These are phyloP conservation scores for Apodemia mormo DNA, from an alignment of 2,888 invertebrate genomes.

Conservation along the genomic window DNA sequence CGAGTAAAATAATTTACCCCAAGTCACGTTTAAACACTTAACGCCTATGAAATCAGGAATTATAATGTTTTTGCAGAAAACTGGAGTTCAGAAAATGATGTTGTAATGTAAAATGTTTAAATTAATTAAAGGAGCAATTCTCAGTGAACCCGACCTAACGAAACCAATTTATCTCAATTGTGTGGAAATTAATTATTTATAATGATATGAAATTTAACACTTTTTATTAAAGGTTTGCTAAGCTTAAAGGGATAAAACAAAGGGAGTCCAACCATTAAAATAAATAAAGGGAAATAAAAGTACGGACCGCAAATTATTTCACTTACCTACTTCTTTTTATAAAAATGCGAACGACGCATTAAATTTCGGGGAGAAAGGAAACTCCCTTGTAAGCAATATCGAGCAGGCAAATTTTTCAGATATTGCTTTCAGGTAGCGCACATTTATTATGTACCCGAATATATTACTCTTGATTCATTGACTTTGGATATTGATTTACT, in stretches of 20 bases:
- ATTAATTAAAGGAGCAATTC: slow-evolving; percentile 51
- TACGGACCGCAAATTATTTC: slow-evolving; percentile 79
- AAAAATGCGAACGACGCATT: slow-evolving; percentile 82
- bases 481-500: slow-evolving; percentile 82
- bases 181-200: slow-evolving; percentile 57
- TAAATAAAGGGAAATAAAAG: slow-evolving; percentile 68
- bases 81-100: slow-evolving; percentile 38
- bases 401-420: slow-evolving; percentile 82
- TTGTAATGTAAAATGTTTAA: slow-evolving; percentile 30
- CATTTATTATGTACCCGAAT: slow-evolving; percentile 83
- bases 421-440: slow-evolving; percentile 82
- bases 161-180: slow-evolving; percentile 61
- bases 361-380: slow-evolving; percentile 82
- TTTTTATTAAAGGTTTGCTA: slow-evolving; percentile 55
- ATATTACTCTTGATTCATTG: slow-evolving; percentile 83
- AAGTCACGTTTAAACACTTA: slow-evolving; percentile 60
- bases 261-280: slow-evolving; percentile 76
- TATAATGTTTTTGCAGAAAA: slow-evolving; percentile 42
- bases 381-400: slow-evolving; percentile 82
- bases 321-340: slow-evolving; percentile 81
- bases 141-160: slow-evolving; percentile 57
- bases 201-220: slow-evolving; percentile 61
- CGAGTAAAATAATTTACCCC: slow-evolving; percentile 62
- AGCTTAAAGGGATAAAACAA: slow-evolving; percentile 57
- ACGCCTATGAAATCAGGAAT: slow-evolving; percentile 52